These are phyloP conservation scores for Dryobota labecula DNA, from an alignment of 2,888 invertebrate species.

Conservation along the genomic window DNA sequence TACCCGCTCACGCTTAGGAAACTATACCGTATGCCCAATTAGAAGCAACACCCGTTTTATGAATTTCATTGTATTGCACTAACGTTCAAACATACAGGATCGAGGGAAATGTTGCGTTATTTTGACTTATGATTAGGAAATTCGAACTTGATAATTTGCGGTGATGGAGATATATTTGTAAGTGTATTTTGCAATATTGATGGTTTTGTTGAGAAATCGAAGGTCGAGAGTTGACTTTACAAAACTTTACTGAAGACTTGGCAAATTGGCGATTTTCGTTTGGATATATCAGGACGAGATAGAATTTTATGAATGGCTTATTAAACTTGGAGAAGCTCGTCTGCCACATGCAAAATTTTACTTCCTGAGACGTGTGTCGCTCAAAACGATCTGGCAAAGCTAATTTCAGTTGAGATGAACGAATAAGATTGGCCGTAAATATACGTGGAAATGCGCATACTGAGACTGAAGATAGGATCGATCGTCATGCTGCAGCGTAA, in stretches of 20 bases:
- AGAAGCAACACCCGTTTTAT: conserved; percentile 37
- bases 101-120: conserved; percentile 35
- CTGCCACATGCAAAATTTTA: background rate
- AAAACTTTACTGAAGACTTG: background rate
- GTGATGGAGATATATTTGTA: background rate
- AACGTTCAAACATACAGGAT: conserved; percentile 30
- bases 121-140: conserved; percentile 23
- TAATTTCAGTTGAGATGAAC: too few relatives aligned
- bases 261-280: background rate
- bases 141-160: conserved; percentile 7
- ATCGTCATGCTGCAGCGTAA: too few relatives aligned
- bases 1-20: conserved; percentile 63
- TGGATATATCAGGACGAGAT: background rate
- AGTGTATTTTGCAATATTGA: conserved; percentile 25
- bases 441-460: too few relatives aligned
- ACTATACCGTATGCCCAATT: conserved; percentile 59
- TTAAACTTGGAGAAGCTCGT: background rate
- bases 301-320: background rate
- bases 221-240: background rate
- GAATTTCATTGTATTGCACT: conserved; percentile 47
- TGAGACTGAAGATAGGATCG: too few relatives aligned
- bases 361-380: background rate
- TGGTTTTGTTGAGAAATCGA: conserved; percentile 8
- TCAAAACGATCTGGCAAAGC: background rate
- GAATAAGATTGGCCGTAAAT: too few relatives aligned